These are phyloP conservation scores for Sus scrofa DNA, from an alignment of 2,113 vertebrate species.

Conservation along the genomic window T2T-Sscrofa CM000812.6:61751001-61751500, in stretches of 20 bases:
- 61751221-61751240: not conserved
- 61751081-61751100: not conserved
- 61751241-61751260: not conserved
- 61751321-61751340: not conserved
- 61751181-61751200: not conserved
- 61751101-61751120: not conserved
- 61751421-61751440: not conserved
- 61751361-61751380: not conserved
- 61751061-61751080: not conserved
- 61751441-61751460: not conserved
- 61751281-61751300: no score
- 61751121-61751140: not conserved
- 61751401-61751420: not conserved
- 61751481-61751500: not conserved
- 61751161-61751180: not conserved
- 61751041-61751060: not conserved
- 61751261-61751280: not conserved
- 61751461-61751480: not conserved
- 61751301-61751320: not conserved
- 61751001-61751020: not conserved
- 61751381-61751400: not conserved
- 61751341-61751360: not conserved
- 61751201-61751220: not conserved
- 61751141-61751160: not conserved
- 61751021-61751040: not conserved